Base-by-base conservation (phyloP, 2,797 vertebrate genomes). In the Tinamus major region DNA sequence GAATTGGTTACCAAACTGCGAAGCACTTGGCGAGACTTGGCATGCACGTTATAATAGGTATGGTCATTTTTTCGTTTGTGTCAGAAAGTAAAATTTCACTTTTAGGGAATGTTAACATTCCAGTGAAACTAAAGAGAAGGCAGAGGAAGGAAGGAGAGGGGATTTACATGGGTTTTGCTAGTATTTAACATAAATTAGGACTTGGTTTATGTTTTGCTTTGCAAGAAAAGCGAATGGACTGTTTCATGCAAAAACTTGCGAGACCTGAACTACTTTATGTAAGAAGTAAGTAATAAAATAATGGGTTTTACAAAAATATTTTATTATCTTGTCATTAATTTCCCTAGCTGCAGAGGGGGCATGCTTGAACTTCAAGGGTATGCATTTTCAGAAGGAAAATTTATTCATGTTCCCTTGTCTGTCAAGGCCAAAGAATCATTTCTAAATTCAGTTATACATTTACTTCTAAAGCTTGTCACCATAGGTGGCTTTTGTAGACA, bases 1-100 rank as follows among this genome's bases (percentile, higher is more conserved):
- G 99, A 94, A 99, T 99, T 94, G 99, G 99, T 85, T 98, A 97
- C 89, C 97, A 98, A 94, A 98, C 98, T 13, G 98, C 98, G 31
- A 98, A 96, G 97, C 97, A 97, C 56, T 98, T 99, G 98, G 98
- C 98, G 55, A 97, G 94, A 86, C 98, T 99, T 65, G 99, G 98
- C 96, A 99, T 99, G 98, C 98, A 98, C 53, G 98, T 99, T 71
- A 77, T 99, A 94, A 98, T 99, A 98, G 99, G 99, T 99, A 98
- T 94, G 91, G 92, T 93, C 23, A 79, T 48, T 86, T 7, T 41
- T 69, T 75, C 75, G 56, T 41, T 53, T 62, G 12, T 56, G 82
- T 94, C 17, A 37, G 48, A 64, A 75, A 79, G 62, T n/a, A 55
- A 2, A 18, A 37, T 18, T 46, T 75, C 56, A 56, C 5, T 65